These are phyloP conservation scores for Eilema sororculum DNA, from an alignment of 2,888 invertebrate species.

Conservation along the genomic window DNA sequence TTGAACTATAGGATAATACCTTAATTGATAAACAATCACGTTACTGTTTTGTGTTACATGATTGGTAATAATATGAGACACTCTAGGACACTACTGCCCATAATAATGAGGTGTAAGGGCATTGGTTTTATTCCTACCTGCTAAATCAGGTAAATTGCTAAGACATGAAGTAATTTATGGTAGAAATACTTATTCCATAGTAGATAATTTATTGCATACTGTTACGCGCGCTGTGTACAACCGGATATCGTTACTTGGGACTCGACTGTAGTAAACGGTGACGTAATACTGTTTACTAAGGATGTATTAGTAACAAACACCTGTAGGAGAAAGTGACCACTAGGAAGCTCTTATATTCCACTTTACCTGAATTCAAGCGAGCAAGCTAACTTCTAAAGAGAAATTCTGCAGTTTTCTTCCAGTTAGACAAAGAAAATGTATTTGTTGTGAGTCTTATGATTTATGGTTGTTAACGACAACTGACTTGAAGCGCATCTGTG, in stretches of 20 bases:
- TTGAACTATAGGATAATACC: too few relatives aligned
- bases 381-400: neutral
- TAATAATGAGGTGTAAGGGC: neutral
- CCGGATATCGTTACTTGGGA: slow-evolving; percentile 37
- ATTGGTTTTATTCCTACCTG: neutral
- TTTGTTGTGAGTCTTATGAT: slow-evolving; percentile 42
- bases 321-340: slow-evolving; percentile 67
- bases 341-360: slow-evolving; percentile 27
- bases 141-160: neutral
- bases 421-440: slow-evolving; percentile 55
- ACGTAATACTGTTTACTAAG: slow-evolving; percentile 69
- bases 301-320: slow-evolving; percentile 58
- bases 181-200: slow-evolving; percentile 10
- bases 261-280: slow-evolving; percentile 44
- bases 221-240: slow-evolving; percentile 22
- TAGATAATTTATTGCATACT: slow-evolving; percentile 30
- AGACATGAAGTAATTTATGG: neutral
- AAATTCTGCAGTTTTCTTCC: slow-evolving; percentile 36
- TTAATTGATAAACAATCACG: neutral
- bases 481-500: slow-evolving; percentile 57
- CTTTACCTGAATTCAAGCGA: neutral
- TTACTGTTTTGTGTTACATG: neutral
- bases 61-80: neutral
- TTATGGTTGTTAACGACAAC: slow-evolving; percentile 40
- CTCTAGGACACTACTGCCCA: neutral